phyloP scores from a whole-genome alignment of 2,888 invertebrate species.

The Scaptomyza caliginosa region DNA sequence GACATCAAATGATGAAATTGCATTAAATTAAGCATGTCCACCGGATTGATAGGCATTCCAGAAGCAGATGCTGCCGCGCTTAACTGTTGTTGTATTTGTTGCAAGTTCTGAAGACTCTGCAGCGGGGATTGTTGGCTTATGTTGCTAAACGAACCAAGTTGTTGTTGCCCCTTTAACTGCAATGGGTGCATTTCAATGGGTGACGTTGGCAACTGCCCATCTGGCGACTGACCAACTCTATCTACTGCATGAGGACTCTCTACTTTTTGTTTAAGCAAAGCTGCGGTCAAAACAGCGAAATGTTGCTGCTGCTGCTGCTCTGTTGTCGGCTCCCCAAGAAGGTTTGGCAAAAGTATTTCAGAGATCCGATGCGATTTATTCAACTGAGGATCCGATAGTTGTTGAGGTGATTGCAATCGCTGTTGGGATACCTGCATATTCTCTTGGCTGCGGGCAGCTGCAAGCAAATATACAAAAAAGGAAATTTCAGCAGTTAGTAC shows the following conservation, averaged over 20 bases:
- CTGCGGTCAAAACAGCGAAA: constrained; percentile 59
- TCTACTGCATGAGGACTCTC: constrained; percentile 29
- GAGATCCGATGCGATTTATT: constrained; percentile 31
- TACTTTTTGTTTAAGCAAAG: constrained; percentile 73
- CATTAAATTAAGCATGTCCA: constrained; percentile 92
- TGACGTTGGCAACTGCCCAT: constrained; percentile 44
- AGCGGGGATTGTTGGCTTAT: constrained; percentile 46
- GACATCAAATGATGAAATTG: constrained; percentile 96
- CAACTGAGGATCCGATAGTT: constrained; percentile 5
- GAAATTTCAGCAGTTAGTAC: too few relatives aligned
- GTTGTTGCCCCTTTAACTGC: constrained; percentile 42
- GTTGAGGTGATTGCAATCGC: constrained; percentile 15
- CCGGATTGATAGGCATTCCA: constrained; percentile 91
- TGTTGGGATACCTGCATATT: constrained; percentile 8
- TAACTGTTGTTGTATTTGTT: constrained; percentile 81
- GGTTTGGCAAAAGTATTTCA: constrained; percentile 17
- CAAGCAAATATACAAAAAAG: neutral
- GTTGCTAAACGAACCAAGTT: constrained; percentile 12
- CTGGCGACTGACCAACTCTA: constrained; percentile 31
- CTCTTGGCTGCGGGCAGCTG: constrained; percentile 23
- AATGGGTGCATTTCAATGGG: constrained; percentile 47
- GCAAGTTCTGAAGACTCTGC: constrained; percentile 81
- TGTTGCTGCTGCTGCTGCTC: constrained; percentile 64
- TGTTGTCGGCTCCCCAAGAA: constrained; percentile 19
- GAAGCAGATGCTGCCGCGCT: constrained; percentile 65